Evolutionary conservation across 37 sponge, comb jelly and placozoan species (phyloP).

Genomic region (Oopsacas minuta): DNA sequence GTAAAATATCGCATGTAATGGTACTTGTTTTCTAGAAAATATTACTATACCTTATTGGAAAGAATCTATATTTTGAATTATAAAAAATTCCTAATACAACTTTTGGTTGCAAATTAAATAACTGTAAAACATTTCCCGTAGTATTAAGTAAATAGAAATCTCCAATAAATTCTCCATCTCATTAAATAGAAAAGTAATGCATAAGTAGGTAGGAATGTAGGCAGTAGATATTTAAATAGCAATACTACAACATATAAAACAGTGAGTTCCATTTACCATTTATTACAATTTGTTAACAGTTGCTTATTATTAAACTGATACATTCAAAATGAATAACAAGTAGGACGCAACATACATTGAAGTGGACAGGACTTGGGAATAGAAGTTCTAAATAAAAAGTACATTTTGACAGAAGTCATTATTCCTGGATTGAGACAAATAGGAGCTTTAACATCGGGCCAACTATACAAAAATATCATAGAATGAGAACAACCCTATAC

Average conservation of each 20-base stretch:
- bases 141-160: background rate
- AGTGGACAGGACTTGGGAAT: background rate
- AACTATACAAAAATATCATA: conserved; percentile 20
- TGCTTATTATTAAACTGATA: background rate
- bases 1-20: too few relatives aligned
- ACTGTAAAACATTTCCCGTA: too few relatives aligned
- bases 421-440: conserved; percentile 2
- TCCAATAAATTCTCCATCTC: background rate
- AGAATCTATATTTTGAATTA: too few relatives aligned
- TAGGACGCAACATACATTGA: background rate
- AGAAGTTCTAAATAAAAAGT: conserved; percentile 18
- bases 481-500: conserved; percentile 10
- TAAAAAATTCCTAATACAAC: too few relatives aligned
- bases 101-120: too few relatives aligned
- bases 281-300: background rate
- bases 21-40: too few relatives aligned
- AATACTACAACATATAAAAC: conserved; percentile 18
- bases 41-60: too few relatives aligned
- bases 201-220: background rate
- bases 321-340: conserved; percentile 11
- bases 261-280: conserved; percentile 11
- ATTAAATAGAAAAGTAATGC: background rate
- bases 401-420: conserved; percentile 6
- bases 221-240: conserved; percentile 9
- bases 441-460: background rate